Evolutionary conservation across 2,797 vertebrate genomes (phyloP), one percentile per base, ranked within the genome.

Genomic region (Fundulus diaphanus): DNA sequence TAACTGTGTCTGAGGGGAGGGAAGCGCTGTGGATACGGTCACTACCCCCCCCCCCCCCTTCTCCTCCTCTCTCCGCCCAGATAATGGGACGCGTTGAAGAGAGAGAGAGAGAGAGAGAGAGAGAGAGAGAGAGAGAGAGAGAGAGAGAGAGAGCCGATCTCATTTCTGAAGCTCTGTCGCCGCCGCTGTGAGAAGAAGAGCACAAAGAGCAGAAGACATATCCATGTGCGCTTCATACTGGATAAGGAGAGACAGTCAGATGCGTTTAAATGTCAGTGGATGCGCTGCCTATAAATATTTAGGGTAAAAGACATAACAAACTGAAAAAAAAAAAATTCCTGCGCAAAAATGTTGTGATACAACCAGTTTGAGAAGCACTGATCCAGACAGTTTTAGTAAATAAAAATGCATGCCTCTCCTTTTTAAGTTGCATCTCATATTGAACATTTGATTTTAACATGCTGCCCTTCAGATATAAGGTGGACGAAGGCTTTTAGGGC

Each of bases 1-100:
- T 77, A 74, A 77, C 31, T 76, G 84, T 85, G 76, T 77, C 68
- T 72, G 84, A 85, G 81, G 71, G 73, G 76, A 83, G 75, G 77
- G 74, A 82, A 87, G 77, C 59, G 57, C 81, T 74, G 85, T 76
- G 75, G 70, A 48, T 35, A 0, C 49, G 74, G 40, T 77, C 77
- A 35, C 83, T 80, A 59, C 68, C 79, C 71, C 75, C 20, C 77
- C 31, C 46, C 51, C 42, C 65, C 31, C 61, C 71, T 27, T 74
- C 40, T 63, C 48, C 42, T 69, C 18, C 54, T 87, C 54, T 82
- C 92, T 76, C 89, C 94, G 90, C 94, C 95, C 94, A 93, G 87
- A 93, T 90, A 92, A 87, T 74, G 87, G 88, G 81, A 81, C 80
- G 88, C 82, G 84, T 72, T 73, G 80, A 37, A 63, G 6, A 40